phyloP scores from a whole-genome alignment of 1,140 invertebrate genomes.

The Penaeus indicus region DNA sequence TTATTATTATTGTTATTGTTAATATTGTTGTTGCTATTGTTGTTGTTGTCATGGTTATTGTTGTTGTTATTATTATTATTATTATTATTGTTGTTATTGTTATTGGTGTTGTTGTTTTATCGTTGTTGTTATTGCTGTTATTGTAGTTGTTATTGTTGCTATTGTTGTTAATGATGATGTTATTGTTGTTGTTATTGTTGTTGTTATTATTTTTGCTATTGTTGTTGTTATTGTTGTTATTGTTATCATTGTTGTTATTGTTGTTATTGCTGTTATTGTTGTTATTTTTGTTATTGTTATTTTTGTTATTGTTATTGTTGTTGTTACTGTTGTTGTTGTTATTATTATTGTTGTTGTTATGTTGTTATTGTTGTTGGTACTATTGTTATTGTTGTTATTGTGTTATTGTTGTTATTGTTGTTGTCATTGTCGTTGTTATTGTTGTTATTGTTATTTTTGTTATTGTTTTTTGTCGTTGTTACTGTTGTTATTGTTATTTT shows the following conservation, averaged over 20 bases:
- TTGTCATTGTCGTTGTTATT: slow-evolving; percentile 6
- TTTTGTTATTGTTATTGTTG: slow-evolving; percentile 7
- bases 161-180: no score
- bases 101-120: no score
- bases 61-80: no score
- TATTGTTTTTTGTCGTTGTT: background rate
- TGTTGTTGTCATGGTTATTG: no score
- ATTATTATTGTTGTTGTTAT: no score
- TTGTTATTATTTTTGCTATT: slow-evolving; percentile 7
- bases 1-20: no score
- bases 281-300: background rate
- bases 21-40: no score
- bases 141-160: no score
- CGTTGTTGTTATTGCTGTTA: no score
- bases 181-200: no score
- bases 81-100: background rate
- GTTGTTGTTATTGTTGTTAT: slow-evolving; percentile 7
- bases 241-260: background rate
- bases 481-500: slow-evolving; percentile 2
- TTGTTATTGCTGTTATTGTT: slow-evolving; percentile 1
- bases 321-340: slow-evolving; percentile 7
- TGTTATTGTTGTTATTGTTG: background rate
- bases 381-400: slow-evolving; percentile 7
- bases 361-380: no score
- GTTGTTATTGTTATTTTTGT: background rate